phyloP scores from a whole-genome alignment of 1,140 invertebrate genomes.

The Ctenoplectra terminalis region DNA sequence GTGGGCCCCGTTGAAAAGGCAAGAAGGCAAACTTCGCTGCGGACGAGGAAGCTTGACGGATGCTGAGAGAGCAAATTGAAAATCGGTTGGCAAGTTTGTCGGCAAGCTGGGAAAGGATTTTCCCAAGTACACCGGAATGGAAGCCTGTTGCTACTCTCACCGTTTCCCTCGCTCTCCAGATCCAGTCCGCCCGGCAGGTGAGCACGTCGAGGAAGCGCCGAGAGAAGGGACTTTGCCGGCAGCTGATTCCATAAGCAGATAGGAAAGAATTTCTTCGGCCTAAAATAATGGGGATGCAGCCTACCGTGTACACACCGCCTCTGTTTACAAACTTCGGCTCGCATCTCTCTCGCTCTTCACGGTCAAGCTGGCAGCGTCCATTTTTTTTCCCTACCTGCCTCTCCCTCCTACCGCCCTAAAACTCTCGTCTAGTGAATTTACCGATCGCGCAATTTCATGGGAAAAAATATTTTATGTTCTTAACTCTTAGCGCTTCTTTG shows the following conservation, averaged over 20 bases:
- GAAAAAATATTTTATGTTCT: slow-evolving; percentile 23
- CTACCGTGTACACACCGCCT: slow-evolving; percentile 74
- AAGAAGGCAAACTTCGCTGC: slow-evolving; percentile 60
- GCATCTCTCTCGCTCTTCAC: slow-evolving; percentile 7
- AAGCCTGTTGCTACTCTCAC: not conserved
- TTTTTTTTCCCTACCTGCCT: slow-evolving; percentile 11
- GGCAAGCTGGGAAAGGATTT: slow-evolving; percentile 47
- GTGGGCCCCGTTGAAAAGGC: slow-evolving; percentile 47
- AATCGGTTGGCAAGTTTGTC: slow-evolving; percentile 51
- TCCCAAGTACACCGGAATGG: slow-evolving; percentile 32
- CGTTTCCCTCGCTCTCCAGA: not conserved
- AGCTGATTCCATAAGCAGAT: slow-evolving; percentile 82
- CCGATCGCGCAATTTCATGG: not conserved
- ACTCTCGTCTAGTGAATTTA: not conserved
- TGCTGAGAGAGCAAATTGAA: slow-evolving; percentile 66
- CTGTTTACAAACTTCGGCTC: slow-evolving; percentile 77
- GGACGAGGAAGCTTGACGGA: slow-evolving; percentile 35
- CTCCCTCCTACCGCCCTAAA: not conserved
- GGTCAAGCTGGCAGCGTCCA: not conserved
- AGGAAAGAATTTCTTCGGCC: slow-evolving; percentile 75
- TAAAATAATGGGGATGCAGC: slow-evolving; percentile 78
- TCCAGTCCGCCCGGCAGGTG: slow-evolving; percentile 60
- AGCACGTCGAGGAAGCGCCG: slow-evolving; percentile 51
- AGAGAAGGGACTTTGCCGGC: slow-evolving; percentile 62
- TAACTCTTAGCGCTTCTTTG: no score